Conservation (phyloP, 2,113 vertebrate species). For the Myrmecobius fasciatus region DNA sequence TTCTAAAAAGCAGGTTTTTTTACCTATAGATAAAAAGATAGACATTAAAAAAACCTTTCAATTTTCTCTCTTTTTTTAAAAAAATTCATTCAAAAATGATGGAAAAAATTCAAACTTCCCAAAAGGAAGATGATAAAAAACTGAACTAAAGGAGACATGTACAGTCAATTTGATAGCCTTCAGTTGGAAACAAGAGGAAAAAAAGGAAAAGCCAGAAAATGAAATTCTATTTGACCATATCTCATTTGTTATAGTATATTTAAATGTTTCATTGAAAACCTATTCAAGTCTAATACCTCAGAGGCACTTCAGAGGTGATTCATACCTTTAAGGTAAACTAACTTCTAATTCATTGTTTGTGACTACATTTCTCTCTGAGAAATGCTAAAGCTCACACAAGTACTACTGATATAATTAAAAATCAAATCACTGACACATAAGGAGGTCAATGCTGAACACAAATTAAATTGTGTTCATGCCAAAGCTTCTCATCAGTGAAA, state of each 20-base stretch:
- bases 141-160: conserved; percentile 63
- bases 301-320: conserved; percentile 53
- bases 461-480: conserved; percentile 66
- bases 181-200: conserved; percentile 70
- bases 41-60: conserved; percentile 71
- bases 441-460: conserved; percentile 62
- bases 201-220: conserved; percentile 75
- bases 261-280: conserved; percentile 77
- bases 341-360: conserved; percentile 66
- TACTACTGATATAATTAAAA: conserved; percentile 60
- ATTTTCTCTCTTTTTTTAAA: conserved; percentile 63
- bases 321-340: conserved; percentile 67
- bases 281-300: conserved; percentile 71
- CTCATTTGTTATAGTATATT: conserved; percentile 80
- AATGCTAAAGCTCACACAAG: conserved; percentile 63
- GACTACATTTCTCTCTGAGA: conserved; percentile 57
- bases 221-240: conserved; percentile 79
- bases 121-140: conserved; percentile 79
- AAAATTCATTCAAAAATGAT: conserved; percentile 72
- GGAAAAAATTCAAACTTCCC: conserved; percentile 76
- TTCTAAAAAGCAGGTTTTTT: conserved; percentile 78
- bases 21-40: conserved; percentile 82
- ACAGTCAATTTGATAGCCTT: conserved; percentile 74
- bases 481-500: conserved; percentile 59
- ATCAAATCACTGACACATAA: conserved; percentile 53